A percentile compares a stretch with the other conserved stretches of the same genome.
Evolutionary conservation across 2,888 invertebrate species (phyloP).

Genomic region (Eristalis tenax): DNA sequence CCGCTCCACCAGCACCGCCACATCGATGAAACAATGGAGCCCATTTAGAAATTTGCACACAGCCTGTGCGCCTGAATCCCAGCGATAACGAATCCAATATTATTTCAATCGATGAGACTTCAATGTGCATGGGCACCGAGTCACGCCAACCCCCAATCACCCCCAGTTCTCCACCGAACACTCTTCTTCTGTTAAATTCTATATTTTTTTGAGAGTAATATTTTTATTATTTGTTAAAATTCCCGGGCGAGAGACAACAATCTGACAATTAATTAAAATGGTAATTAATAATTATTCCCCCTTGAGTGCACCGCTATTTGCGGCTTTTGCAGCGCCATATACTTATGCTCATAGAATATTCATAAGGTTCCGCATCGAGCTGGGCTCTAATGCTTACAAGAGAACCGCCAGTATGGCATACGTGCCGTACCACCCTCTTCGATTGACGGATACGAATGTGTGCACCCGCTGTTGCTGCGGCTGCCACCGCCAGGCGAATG

Average conservation of each 20-base stretch:
- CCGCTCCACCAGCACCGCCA: background rate
- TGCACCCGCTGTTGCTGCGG: constrained; percentile 16
- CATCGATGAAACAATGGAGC: constrained; percentile 26
- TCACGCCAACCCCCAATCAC: background rate
- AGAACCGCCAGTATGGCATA: background rate
- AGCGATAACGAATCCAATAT: constrained; percentile 62
- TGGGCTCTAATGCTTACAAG: constrained; percentile 6
- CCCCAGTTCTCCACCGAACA: background rate
- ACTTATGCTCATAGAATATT: constrained; percentile 28
- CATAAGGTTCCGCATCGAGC: constrained; percentile 2
- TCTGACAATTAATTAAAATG: constrained; percentile 70
- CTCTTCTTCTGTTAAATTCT: background rate
- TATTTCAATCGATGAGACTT: constrained; percentile 63
- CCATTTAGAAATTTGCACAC: constrained; percentile 62
- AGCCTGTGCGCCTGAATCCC: constrained; percentile 53
- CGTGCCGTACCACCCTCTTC: constrained; percentile 22
- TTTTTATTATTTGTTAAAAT: constrained; percentile 20
- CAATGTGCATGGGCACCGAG: constrained; percentile 37
- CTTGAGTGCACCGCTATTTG: constrained; percentile 51
- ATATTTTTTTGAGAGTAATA: background rate
- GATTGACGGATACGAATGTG: constrained; percentile 31
- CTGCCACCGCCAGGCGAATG: constrained; percentile 24
- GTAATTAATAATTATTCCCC: constrained; percentile 61
- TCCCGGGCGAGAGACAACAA: constrained; percentile 58
- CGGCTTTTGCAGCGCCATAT: constrained; percentile 37